Conservation (phyloP, 2,888 invertebrate species). For the Lampropteryx suffumata region DNA sequence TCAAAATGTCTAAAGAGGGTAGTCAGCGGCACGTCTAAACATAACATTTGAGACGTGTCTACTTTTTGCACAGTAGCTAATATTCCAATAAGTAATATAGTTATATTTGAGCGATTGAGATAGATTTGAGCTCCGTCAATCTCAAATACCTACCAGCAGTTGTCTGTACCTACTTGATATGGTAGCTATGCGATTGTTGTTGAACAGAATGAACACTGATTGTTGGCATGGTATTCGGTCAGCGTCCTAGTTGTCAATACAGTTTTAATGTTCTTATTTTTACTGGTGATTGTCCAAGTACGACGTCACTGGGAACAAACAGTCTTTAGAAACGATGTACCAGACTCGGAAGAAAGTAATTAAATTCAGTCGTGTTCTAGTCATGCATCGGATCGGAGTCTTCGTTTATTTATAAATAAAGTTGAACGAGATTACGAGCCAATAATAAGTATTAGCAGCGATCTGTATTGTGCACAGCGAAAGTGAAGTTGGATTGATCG, state of each 20-base stretch:
- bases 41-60: too few species aligned
- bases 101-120: too few species aligned
- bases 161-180: neutral
- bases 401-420: constrained; percentile 71
- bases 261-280: constrained; percentile 70
- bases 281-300: constrained; percentile 77
- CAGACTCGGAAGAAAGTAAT: constrained; percentile 67
- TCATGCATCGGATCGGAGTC: constrained; percentile 62
- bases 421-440: constrained; percentile 51
- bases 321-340: constrained; percentile 47
- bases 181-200: constrained; percentile 9
- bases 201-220: constrained; percentile 34
- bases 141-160: neutral
- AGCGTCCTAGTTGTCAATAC: constrained; percentile 76
- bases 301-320: constrained; percentile 60
- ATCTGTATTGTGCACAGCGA: constrained; percentile 48
- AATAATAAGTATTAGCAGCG: constrained; percentile 49
- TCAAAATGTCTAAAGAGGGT: too few species aligned
- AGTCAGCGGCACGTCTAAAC: too few species aligned
- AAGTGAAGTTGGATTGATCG: constrained; percentile 32
- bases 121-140: too few species aligned
- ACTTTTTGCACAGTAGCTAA: too few species aligned
- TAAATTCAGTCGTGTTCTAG: constrained; percentile 68
- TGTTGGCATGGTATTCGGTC: constrained; percentile 74
- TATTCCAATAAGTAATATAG: too few species aligned